phyloP scores from a whole-genome alignment of 2,797 vertebrate species.

The Ispidina picta region DNA sequence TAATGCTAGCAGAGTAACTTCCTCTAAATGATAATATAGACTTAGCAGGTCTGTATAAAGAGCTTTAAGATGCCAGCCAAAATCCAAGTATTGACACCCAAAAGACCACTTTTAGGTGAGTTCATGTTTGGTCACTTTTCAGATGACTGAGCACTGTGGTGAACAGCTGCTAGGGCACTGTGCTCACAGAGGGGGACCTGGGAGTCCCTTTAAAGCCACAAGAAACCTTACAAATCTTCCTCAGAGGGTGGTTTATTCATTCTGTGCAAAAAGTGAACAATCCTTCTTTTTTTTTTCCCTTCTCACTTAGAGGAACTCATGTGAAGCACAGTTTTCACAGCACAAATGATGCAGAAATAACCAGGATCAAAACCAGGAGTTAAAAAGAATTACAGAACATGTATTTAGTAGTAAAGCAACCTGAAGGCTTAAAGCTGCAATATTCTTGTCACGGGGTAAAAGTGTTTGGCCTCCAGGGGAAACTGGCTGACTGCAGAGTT shows the following conservation, averaged over 20 bases:
- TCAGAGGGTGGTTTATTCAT: neutral
- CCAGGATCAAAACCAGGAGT: slow-evolving; percentile 36
- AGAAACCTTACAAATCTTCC: neutral
- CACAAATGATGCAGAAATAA: slow-evolving; percentile 52
- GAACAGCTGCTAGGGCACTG: slow-evolving; percentile 13
- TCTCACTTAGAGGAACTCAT: neutral
- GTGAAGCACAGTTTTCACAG: slow-evolving; percentile 64
- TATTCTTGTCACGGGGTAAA: slow-evolving; percentile 5
- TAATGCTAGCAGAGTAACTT: slow-evolving; percentile 55
- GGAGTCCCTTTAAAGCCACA: slow-evolving; percentile 40
- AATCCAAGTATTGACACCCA: slow-evolving; percentile 11
- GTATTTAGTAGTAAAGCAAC: slow-evolving; percentile 66
- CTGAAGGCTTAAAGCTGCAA: slow-evolving; percentile 56
- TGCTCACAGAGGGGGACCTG: slow-evolving; percentile 1
- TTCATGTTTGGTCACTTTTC: slow-evolving; percentile 28
- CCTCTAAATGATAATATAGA: slow-evolving; percentile 43
- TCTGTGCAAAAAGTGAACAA: slow-evolving; percentile 50
- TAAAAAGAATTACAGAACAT: slow-evolving; percentile 58
- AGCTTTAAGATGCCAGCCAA: slow-evolving; percentile 4
- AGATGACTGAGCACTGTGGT: slow-evolving; percentile 31
- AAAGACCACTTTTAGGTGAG: slow-evolving; percentile 21
- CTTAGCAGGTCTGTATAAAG: neutral
- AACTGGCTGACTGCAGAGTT: neutral
- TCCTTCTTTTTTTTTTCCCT: neutral
- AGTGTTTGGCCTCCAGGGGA: neutral